Evolutionary conservation across 2,113 vertebrate genomes (phyloP).

Genomic region (Hippocampus zosterae): DNA sequence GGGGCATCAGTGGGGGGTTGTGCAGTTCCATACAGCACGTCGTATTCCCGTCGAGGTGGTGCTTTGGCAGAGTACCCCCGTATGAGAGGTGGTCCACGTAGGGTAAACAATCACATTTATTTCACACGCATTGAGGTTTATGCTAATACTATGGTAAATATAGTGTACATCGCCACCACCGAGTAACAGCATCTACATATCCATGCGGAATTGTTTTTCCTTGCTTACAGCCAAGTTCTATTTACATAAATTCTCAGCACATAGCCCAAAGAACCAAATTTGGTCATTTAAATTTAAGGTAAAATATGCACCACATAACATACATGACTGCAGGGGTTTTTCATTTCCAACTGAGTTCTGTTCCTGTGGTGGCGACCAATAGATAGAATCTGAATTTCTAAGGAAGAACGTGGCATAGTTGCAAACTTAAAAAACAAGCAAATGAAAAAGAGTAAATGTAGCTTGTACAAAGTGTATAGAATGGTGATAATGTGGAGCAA

Average conservation of each 20-base stretch:
- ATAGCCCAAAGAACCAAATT: neutral
- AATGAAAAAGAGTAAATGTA: neutral
- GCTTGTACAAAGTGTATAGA: too few relatives aligned
- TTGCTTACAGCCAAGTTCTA: neutral
- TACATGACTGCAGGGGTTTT: neutral
- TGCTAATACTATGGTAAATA: constrained; percentile 37
- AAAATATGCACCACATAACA: neutral
- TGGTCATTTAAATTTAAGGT: neutral
- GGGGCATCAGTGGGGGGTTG: too few relatives aligned
- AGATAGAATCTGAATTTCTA: neutral
- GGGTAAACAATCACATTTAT: constrained; percentile 46
- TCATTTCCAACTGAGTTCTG: neutral
- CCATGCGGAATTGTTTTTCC: constrained; percentile 23
- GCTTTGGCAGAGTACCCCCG: constrained; percentile 33
- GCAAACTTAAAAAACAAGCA: neutral
- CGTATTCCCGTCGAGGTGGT: constrained; percentile 58
- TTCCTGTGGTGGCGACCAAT: neutral
- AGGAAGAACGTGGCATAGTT: neutral
- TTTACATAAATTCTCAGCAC: neutral
- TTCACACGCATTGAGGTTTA: constrained; percentile 30
- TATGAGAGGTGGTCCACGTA: constrained; percentile 43
- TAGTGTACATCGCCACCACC: constrained; percentile 7
- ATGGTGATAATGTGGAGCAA: too few relatives aligned
- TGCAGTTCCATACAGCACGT: constrained; percentile 55
- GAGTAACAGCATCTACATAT: constrained; percentile 27